These are phyloP conservation scores for Drosophila fuyamai DNA, from an alignment of 1,140 invertebrate species.

Conservation along the genomic window DNA sequence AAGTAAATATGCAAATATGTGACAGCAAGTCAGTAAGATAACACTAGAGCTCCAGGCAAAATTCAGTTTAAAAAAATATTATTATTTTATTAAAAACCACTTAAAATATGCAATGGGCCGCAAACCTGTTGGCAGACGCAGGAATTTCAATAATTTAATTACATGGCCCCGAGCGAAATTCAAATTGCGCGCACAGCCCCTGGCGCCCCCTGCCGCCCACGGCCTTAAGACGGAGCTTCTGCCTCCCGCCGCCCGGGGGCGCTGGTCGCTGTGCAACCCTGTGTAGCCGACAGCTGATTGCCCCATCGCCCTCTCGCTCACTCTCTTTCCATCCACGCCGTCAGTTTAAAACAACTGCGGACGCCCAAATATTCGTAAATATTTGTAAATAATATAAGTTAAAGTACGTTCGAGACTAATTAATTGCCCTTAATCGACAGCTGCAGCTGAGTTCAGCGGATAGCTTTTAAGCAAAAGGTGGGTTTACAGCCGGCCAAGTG, in stretches of 20 bases:
- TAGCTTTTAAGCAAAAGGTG: constrained; percentile 6
- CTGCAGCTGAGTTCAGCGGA: constrained; percentile 15
- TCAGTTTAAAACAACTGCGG: constrained; percentile 27
- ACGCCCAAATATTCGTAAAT: constrained; percentile 33
- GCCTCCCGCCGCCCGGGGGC: constrained; percentile 22
- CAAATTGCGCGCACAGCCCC: constrained; percentile 15
- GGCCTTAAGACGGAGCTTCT: constrained; percentile 2
- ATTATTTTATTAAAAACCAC: no score
- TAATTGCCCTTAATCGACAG: neutral
- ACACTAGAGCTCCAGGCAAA: no score
- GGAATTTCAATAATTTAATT: neutral
- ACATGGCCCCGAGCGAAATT: neutral
- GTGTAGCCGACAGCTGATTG: constrained; percentile 19
- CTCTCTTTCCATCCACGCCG: constrained; percentile 61
- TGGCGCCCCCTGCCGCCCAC: constrained; percentile 30
- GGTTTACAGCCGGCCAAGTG: constrained; percentile 20
- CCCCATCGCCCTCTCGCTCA: neutral
- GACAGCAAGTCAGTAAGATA: no score
- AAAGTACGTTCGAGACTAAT: neutral
- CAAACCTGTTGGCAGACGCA: neutral
- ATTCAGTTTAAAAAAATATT: no score
- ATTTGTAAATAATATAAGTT: constrained; percentile 13
- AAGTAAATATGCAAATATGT: no score
- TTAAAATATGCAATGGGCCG: no score
- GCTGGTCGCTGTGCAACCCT: constrained; percentile 10